Conservation (phyloP, 2,888 invertebrate genomes). For the Chaetogeoica ovagalla region DNA sequence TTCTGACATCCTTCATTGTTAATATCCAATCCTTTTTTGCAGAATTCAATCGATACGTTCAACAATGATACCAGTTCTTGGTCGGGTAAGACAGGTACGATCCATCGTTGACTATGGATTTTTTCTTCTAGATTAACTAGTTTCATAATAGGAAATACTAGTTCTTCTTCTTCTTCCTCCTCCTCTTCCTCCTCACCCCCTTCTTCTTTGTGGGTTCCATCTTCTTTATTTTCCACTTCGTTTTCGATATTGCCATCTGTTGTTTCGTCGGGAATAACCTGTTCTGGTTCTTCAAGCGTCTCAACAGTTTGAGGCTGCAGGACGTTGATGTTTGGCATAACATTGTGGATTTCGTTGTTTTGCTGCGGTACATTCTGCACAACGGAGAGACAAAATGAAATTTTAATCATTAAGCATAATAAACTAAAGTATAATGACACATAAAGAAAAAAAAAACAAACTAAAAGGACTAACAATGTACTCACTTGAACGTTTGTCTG, state of each 20-base stretch:
- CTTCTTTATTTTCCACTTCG: conserved; percentile 25
- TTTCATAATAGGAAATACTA: conserved; percentile 81
- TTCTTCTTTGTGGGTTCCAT: conserved; percentile 22
- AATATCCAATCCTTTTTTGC: conserved; percentile 82
- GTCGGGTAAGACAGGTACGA: conserved; percentile 94
- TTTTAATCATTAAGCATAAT: too few species aligned
- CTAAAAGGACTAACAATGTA: neutral
- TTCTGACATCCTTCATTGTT: conserved; percentile 88
- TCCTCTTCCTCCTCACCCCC: conserved; percentile 29
- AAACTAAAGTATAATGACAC: neutral
- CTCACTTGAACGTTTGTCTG: conserved; percentile 57
- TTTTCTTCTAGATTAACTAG: conserved; percentile 90
- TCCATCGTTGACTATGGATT: conserved; percentile 94
- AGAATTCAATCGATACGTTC: conserved; percentile 84
- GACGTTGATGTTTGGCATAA: conserved; percentile 42
- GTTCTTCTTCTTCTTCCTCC: conserved; percentile 39
- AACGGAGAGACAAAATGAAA: neutral
- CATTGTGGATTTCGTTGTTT: conserved; percentile 45
- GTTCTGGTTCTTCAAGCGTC: conserved; percentile 21
- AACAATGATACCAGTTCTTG: conserved; percentile 92
- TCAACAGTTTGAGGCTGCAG: conserved; percentile 20
- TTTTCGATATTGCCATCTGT: conserved; percentile 8
- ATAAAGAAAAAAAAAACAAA: too few species aligned
- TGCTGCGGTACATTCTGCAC: conserved; percentile 48
- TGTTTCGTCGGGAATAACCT: neutral